Evolutionary conservation across 2,113 vertebrate species (phyloP).

Genomic region (Synodontis membranacea): DNA sequence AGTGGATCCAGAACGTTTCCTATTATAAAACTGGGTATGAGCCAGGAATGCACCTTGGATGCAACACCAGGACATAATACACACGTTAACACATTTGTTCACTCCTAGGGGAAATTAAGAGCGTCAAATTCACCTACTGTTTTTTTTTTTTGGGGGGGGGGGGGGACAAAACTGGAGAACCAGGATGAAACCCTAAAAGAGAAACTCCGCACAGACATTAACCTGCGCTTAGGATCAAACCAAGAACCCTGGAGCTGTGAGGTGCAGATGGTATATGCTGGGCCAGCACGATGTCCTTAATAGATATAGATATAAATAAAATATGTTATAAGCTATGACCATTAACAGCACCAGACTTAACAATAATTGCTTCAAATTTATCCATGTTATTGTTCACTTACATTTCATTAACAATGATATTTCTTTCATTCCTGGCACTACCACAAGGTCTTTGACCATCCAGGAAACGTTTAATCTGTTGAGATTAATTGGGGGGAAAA

Average conservation of each 20-base stretch:
- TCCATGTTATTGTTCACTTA: neutral
- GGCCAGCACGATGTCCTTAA: neutral
- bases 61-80: too few species aligned
- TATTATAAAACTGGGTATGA: neutral
- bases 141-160: neutral
- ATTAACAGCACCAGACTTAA: neutral
- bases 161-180: neutral
- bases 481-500: constrained; percentile 65
- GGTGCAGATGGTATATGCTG: too few species aligned
- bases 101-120: neutral
- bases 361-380: neutral
- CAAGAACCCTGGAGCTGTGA: neutral
- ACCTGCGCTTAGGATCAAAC: neutral
- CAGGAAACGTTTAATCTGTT: constrained; percentile 58
- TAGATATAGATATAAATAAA: neutral
- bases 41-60: neutral
- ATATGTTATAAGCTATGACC: neutral
- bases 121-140: too few species aligned
- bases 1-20: neutral
- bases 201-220: neutral
- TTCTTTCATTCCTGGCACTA: constrained; percentile 11
- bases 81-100: neutral
- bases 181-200: neutral
- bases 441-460: constrained; percentile 48
- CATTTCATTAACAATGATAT: neutral